Conservation (phyloP, 2,888 invertebrate genomes). For the Drosophila paramelanica region DNA sequence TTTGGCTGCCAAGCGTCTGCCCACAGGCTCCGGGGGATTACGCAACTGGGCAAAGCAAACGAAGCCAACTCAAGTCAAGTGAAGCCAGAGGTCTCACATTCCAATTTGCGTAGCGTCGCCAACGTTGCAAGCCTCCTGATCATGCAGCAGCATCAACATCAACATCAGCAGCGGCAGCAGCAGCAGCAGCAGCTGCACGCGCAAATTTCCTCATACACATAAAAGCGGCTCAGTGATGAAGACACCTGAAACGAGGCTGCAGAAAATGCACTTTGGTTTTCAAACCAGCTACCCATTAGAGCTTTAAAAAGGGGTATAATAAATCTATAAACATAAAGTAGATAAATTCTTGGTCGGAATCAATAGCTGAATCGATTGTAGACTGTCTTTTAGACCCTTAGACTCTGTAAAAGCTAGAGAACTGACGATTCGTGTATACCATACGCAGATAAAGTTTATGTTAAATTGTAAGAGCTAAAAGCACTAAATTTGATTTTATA, state of each 20-base stretch:
- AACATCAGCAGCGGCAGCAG: no score
- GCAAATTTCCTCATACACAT: constrained; percentile 47
- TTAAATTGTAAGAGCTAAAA: no score
- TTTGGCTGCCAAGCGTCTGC: constrained; percentile 15
- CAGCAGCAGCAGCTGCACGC: constrained; percentile 44
- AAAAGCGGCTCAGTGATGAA: constrained; percentile 44
- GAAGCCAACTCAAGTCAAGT: constrained; percentile 41
- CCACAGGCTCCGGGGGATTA: constrained; percentile 46
- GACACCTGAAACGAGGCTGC: constrained; percentile 60
- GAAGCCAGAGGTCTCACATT: constrained; percentile 74
- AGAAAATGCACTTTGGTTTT: constrained; percentile 29
- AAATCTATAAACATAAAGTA: no score
- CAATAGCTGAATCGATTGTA: no score
- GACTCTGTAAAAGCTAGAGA: no score
- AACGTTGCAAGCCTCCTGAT: constrained; percentile 17
- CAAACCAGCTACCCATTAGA: constrained; percentile 20
- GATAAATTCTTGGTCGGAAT: no score
- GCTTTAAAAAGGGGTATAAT: no score
- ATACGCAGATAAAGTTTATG: no score
- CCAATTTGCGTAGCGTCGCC: constrained; percentile 68
- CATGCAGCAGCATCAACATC: neutral
- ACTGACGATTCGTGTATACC: no score
- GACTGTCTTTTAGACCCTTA: no score
- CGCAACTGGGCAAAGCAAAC: constrained; percentile 53
- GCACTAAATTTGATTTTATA: no score